A percentile compares a stretch with the other conserved stretches of the same genome.
These are phyloP conservation scores for Sminthopsis crassicaudata DNA, from an alignment of 2,113 vertebrate species.

Conservation along the genomic window DNA sequence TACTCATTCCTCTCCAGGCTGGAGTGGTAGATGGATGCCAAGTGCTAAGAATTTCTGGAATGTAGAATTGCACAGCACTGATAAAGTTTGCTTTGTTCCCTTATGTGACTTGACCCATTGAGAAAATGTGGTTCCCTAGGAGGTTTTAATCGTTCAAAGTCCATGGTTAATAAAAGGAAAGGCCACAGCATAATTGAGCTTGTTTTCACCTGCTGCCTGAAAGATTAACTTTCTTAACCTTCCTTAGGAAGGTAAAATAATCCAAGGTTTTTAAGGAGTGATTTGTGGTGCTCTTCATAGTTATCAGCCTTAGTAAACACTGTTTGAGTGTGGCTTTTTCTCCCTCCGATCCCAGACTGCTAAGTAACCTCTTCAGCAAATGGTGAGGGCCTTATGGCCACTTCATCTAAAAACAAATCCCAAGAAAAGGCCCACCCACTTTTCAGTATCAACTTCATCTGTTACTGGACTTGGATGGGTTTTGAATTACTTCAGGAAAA, in stretches of 20 bases:
- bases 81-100: constrained; percentile 99
- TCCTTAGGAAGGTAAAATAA: constrained; percentile 78
- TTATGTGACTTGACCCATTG: constrained; percentile 90
- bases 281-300: constrained; percentile 78
- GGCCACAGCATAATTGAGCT: constrained; percentile 78
- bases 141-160: constrained; percentile 86
- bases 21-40: constrained; percentile 89
- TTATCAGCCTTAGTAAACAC: constrained; percentile 79
- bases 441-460: constrained; percentile 80
- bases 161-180: constrained; percentile 83
- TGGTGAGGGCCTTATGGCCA: constrained; percentile 54
- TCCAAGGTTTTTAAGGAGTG: constrained; percentile 77
- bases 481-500: constrained; percentile 85
- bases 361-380: constrained; percentile 68
- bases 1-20: constrained; percentile 75
- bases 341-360: constrained; percentile 68
- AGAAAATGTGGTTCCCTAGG: constrained; percentile 87
- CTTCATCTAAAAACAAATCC: constrained; percentile 75
- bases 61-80: constrained; percentile 92
- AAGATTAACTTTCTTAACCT: constrained; percentile 85
- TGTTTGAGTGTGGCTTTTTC: constrained; percentile 55
- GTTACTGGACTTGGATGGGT: constrained; percentile 68
- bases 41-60: constrained; percentile 95
- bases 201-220: constrained; percentile 86
- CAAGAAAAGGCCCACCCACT: constrained; percentile 70